Percentiles rank a stretch among this genome's conserved stretches.
These are phyloP conservation scores for Palaemon carinicauda DNA, from an alignment of 1,140 invertebrate species.

Conservation along the genomic window DNA sequence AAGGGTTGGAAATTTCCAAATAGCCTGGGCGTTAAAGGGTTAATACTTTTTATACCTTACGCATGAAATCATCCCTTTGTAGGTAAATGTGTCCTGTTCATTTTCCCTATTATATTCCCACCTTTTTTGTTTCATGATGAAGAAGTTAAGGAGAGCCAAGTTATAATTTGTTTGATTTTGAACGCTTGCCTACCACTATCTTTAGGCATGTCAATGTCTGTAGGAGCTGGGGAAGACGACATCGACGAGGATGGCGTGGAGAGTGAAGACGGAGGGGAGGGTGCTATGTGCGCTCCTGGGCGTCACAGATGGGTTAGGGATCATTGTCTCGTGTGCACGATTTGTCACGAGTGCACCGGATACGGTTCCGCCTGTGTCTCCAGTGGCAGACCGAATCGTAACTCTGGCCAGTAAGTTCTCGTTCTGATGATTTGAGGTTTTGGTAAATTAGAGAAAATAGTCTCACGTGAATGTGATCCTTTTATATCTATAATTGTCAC, in stretches of 20 bases:
- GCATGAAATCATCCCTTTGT: too few relatives aligned
- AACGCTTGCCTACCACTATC: neutral
- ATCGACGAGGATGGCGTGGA: conserved; percentile 67
- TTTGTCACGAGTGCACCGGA: conserved; percentile 93
- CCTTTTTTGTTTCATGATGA: too few relatives aligned
- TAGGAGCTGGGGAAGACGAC: conserved; percentile 62
- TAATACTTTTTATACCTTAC: too few relatives aligned
- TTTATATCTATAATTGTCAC: neutral
- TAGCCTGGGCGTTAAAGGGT: too few relatives aligned
- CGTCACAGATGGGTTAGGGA: conserved; percentile 83
- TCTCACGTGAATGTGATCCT: neutral
- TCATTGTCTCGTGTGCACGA: conserved; percentile 87
- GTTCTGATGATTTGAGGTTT: conserved; percentile 50
- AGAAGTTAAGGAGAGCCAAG: neutral
- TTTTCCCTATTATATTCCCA: too few relatives aligned
- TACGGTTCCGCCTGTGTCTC: conserved; percentile 87
- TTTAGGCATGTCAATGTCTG: conserved; percentile 47
- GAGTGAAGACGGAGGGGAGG: conserved; percentile 69
- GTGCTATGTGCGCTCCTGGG: conserved; percentile 73
- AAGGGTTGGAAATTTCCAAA: too few relatives aligned
- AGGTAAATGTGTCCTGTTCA: too few relatives aligned
- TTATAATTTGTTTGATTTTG: neutral
- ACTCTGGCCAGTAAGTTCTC: conserved; percentile 81
- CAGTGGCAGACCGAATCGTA: conserved; percentile 78
- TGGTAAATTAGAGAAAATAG: neutral